phyloP scores from a whole-genome alignment of 1,140 invertebrate genomes.

The Lasioglossum baleicum region DNA sequence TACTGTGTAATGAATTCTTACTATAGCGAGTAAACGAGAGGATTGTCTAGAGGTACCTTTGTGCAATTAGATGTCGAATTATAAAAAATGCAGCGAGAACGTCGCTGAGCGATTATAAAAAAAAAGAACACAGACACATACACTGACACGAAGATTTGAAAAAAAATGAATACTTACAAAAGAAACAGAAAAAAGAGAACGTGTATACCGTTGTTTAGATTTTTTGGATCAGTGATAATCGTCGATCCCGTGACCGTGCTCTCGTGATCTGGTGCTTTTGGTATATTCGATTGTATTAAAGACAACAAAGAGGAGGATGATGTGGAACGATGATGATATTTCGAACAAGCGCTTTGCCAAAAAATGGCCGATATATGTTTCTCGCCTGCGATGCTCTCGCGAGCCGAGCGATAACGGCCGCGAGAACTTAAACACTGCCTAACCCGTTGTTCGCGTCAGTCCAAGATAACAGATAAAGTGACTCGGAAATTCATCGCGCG shows the following conservation, averaged over 20 bases:
- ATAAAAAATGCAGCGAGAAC: constrained; percentile 18
- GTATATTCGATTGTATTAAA: constrained; percentile 26
- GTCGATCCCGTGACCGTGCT: constrained; percentile 56
- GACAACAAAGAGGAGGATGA: neutral
- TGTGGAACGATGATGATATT: neutral
- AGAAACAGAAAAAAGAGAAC: too few species aligned
- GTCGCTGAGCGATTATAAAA: too few species aligned
- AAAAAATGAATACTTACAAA: too few species aligned
- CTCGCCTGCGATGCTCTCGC: constrained; percentile 35
- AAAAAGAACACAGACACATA: too few species aligned
- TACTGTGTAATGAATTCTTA: constrained; percentile 68
- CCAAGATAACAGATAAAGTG: neutral
- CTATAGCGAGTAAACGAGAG: constrained; percentile 50
- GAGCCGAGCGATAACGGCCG: constrained; percentile 27
- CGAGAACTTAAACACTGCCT: constrained; percentile 58
- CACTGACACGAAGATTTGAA: too few species aligned
- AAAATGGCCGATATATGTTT: constrained; percentile 60
- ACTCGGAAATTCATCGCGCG: constrained; percentile 1
- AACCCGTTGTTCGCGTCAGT: constrained; percentile 36
- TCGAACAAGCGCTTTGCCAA: constrained; percentile 27
- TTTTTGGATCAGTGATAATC: constrained; percentile 48
- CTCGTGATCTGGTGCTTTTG: constrained; percentile 66
- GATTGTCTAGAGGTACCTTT: constrained; percentile 63
- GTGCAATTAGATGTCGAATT: constrained; percentile 68
- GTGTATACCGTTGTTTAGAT: constrained; percentile 12